Base-by-base conservation (phyloP, 2,888 invertebrate genomes). In the Phengaris alcon region DNA sequence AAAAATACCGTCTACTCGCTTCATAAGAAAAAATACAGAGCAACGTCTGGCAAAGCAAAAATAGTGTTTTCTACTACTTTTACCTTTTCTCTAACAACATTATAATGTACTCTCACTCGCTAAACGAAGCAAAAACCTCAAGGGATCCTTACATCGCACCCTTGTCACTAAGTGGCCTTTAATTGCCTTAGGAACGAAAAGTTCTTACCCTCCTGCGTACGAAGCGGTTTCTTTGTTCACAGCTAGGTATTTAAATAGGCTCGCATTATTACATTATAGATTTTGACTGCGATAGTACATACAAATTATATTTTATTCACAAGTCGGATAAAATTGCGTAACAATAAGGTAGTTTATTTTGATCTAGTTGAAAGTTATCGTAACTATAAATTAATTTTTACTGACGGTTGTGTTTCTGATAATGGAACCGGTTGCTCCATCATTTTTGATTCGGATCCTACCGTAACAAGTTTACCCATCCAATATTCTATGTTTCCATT, bases 81-180 rank as follows among this genome's bases (percentile, higher is more conserved):
- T 52, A 72, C 72, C 72, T 22, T 54, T 54, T 54, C 54, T 72
- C 72, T 72, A 72, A 72, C 52, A 68, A 15, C 74, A 68, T 68
- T 68, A 75, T 75, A 75, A 68, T 69, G 54, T 52, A n/a, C 35
- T 69, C 52, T 75, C 54, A 44, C 68, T n/a, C 68, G 54, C 44
- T 55, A 75, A 73, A 48, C 68, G 76, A 55, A 74, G 73, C 73
- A 73, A 68, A 76, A 76, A 73, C 75, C 55, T 75, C 54, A 72
- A 68, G 55, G 57, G 74, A 68, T 74, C 73, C 73, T 73, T 73
- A 69, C 68, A 68, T 68, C 55, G 52, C 22, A 75, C 75, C 75
- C 73, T 75, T 68, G 74, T 74, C 74, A 75, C 75, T 76, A 76
- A 76, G 76, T 76, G 73, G 73, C 52, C 74, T 73, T 76, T 74